Conservation (phyloP, 2,113 vertebrate genomes). For the Dipodomys ordii region DNA sequence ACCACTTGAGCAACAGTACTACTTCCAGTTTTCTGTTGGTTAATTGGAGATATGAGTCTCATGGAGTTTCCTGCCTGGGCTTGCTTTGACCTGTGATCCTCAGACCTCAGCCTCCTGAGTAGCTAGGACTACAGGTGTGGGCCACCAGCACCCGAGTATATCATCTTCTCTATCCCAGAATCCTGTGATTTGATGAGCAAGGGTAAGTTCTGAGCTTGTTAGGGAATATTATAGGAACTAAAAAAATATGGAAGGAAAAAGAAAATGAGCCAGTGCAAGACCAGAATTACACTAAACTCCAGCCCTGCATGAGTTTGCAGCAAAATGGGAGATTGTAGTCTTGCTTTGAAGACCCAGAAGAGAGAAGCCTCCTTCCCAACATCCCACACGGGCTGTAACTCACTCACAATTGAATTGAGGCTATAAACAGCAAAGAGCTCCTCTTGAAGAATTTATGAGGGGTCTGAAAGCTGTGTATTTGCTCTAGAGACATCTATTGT, state of each 20-base stretch:
- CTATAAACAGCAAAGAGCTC: slow-evolving; percentile 73
- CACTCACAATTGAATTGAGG: slow-evolving; percentile 72
- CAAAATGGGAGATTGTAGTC: not conserved
- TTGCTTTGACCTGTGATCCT: no score
- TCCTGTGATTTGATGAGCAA: slow-evolving; percentile 5
- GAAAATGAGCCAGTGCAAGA: not conserved
- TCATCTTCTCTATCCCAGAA: not conserved
- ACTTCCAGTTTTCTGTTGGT: no score
- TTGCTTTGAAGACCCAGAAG: not conserved
- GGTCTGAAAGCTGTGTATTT: slow-evolving; percentile 72
- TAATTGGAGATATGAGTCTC: no score
- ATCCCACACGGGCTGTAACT: slow-evolving; percentile 54
- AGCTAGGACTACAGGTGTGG: no score
- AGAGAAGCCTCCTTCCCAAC: slow-evolving; percentile 13
- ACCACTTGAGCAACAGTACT: no score
- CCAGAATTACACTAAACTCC: not conserved
- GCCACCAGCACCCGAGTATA: no score
- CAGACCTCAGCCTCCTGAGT: no score
- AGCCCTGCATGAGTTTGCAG: not conserved
- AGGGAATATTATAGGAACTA: slow-evolving; percentile 24
- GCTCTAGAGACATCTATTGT: slow-evolving; percentile 74
- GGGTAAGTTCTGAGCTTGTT: slow-evolving; percentile 13
- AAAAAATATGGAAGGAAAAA: not conserved
- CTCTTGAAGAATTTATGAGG: slow-evolving; percentile 76
- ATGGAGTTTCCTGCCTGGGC: no score